Evolutionary conservation across 2,888 invertebrate species (phyloP).

Genomic region (Scrobipalpa atriplicella): DNA sequence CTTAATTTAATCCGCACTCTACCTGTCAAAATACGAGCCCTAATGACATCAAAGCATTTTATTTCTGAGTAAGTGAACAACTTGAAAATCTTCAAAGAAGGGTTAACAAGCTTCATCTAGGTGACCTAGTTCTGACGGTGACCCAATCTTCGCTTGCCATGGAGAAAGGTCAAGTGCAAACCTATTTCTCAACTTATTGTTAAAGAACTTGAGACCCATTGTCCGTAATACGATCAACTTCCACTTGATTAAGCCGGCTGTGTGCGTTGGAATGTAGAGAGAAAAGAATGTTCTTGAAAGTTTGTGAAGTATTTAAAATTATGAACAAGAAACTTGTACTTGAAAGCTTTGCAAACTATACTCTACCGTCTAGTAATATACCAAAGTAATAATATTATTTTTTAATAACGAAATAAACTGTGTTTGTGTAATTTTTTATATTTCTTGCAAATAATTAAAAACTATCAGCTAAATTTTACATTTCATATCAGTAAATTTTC

Average conservation of each 20-base stretch:
- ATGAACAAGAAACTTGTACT: neutral
- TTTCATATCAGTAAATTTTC: too few relatives aligned
- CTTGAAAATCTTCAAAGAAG: slow-evolving; percentile 11
- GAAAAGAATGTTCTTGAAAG: neutral
- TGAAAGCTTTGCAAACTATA: neutral
- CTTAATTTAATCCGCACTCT: neutral
- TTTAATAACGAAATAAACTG: too few relatives aligned
- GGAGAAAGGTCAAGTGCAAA: neutral
- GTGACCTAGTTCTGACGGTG: neutral
- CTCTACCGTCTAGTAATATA: too few relatives aligned
- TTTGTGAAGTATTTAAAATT: neutral
- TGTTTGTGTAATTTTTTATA: too few relatives aligned
- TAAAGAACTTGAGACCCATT: slow-evolving; percentile 52
- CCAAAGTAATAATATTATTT: too few relatives aligned
- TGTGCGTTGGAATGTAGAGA: slow-evolving; percentile 40
- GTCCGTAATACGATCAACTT: slow-evolving; percentile 59
- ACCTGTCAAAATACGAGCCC: neutral
- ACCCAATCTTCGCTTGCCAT: slow-evolving; percentile 2
- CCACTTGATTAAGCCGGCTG: slow-evolving; percentile 54
- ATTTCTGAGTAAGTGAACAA: neutral
- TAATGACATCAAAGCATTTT: neutral
- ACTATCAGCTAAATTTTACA: too few relatives aligned
- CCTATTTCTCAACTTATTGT: neutral
- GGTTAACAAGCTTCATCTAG: slow-evolving; percentile 5
- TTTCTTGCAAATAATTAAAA: too few relatives aligned